Percentiles rank a stretch among this genome's conserved stretches.
These are phyloP conservation scores for Acanthochromis polyacanthus DNA, from an alignment of 2,113 vertebrate genomes.

Conservation along the genomic window DNA sequence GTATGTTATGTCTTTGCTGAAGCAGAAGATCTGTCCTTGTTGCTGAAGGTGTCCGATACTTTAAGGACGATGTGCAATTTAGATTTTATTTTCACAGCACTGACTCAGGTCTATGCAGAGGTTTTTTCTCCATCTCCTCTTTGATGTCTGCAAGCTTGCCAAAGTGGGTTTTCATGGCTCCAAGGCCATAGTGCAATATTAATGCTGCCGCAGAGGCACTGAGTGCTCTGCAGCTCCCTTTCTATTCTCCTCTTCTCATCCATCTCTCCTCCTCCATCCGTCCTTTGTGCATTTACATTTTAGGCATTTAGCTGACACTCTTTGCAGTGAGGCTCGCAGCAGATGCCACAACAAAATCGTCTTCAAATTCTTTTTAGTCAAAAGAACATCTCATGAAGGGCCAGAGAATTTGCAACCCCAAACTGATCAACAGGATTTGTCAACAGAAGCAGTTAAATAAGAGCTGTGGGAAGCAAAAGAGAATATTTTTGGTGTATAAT, in stretches of 20 bases:
- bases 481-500: background rate
- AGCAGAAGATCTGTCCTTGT: background rate
- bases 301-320: background rate
- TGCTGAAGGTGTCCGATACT: background rate
- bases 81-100: conserved; percentile 13
- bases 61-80: background rate
- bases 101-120: conserved; percentile 41
- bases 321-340: background rate
- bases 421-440: too few species aligned
- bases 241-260: conserved; percentile 1
- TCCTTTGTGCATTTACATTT: conserved; percentile 20
- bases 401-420: background rate
- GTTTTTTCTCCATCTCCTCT: conserved; percentile 39
- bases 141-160: conserved; percentile 57
- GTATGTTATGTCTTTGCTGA: too few species aligned
- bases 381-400: background rate
- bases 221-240: conserved; percentile 48
- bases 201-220: conserved; percentile 71
- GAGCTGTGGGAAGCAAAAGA: background rate
- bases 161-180: conserved; percentile 69
- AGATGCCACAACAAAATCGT: background rate
- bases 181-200: conserved; percentile 76
- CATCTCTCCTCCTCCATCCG: background rate
- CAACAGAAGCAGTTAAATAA: too few species aligned
- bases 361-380: background rate